Percentiles rank a stretch among this genome's conserved stretches.
phyloP scores from a whole-genome alignment of 1,140 invertebrate genomes.

The Macrocentrus cingulum region DNA sequence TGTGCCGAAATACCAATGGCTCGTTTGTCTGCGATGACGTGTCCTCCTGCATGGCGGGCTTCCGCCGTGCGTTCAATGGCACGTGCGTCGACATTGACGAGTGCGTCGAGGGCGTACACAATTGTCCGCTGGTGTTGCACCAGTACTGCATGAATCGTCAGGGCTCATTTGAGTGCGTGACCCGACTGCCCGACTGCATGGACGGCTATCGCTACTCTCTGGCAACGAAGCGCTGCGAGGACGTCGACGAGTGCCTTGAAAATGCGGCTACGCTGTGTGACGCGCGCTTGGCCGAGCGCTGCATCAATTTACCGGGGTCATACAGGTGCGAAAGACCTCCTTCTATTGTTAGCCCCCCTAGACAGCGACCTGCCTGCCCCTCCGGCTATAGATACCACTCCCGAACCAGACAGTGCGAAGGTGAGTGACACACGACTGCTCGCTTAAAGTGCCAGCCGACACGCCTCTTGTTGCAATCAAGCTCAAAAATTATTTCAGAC shows the following conservation, averaged over 20 bases:
- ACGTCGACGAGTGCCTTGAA: conserved; percentile 67
- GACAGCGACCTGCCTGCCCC: conserved; percentile 67
- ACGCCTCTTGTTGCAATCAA: too few species aligned
- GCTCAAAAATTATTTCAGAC: too few species aligned
- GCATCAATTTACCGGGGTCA: conserved; percentile 63
- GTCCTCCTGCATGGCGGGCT: conserved; percentile 38
- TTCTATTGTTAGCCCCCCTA: conserved; percentile 41
- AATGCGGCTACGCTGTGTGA: conserved; percentile 47
- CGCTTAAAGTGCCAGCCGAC: too few species aligned
- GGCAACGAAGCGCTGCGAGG: conserved; percentile 56
- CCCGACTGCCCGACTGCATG: conserved; percentile 41
- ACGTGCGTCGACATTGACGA: conserved; percentile 61
- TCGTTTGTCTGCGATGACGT: conserved; percentile 40
- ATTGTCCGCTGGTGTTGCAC: conserved; percentile 44
- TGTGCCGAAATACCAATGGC: conserved; percentile 45
- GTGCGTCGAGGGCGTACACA: conserved; percentile 48
- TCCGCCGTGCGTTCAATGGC: conserved; percentile 46
- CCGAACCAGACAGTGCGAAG: conserved; percentile 72
- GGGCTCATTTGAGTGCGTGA: conserved; percentile 59
- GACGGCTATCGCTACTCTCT: conserved; percentile 47
- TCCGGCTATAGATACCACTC: conserved; percentile 72
- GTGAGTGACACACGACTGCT: too few species aligned
- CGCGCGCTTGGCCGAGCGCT: conserved; percentile 53
- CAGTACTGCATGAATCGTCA: conserved; percentile 60
- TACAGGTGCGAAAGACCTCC: conserved; percentile 60